Conservation (phyloP, 2,113 vertebrate genomes). For the Ammodramus savannarum region DNA sequence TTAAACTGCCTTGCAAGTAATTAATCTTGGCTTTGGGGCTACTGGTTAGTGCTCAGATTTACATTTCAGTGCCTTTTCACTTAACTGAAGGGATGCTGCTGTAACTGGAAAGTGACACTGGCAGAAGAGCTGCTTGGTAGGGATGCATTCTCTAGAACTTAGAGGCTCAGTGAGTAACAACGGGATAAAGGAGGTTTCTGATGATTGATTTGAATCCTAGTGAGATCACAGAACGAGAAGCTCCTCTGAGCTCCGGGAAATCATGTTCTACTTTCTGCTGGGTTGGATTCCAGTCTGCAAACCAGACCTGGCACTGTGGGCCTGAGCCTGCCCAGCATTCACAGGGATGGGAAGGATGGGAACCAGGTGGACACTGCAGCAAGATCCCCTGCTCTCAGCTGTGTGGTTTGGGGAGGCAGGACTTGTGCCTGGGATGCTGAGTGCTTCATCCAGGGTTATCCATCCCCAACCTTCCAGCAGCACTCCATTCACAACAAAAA, state of each 20-base stretch:
- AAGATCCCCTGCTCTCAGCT: neutral
- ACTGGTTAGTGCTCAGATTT: rapidly evolving
- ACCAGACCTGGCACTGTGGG: rapidly evolving
- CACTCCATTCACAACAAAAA: rapidly evolving
- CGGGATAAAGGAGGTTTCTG: neutral
- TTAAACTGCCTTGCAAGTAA: neutral
- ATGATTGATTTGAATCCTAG: neutral
- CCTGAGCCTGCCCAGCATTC: rapidly evolving
- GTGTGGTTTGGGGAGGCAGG: neutral
- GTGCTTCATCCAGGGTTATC: neutral
- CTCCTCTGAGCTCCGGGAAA: neutral
- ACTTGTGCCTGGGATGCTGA: neutral
- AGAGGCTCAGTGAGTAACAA: neutral
- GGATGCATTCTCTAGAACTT: neutral
- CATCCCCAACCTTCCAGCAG: neutral
- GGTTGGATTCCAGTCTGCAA: neutral
- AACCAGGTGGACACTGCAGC: rapidly evolving
- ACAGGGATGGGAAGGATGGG: neutral
- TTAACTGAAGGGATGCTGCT: too few relatives aligned
- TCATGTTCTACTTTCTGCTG: rapidly evolving
- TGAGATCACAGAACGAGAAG: neutral
- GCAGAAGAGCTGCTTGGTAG: neutral
- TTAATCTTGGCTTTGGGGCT: rapidly evolving
- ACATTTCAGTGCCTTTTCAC: neutral
- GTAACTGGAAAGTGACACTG: neutral